Base-by-base conservation (phyloP, 2,888 invertebrate species). In the Orthosia cruda region DNA sequence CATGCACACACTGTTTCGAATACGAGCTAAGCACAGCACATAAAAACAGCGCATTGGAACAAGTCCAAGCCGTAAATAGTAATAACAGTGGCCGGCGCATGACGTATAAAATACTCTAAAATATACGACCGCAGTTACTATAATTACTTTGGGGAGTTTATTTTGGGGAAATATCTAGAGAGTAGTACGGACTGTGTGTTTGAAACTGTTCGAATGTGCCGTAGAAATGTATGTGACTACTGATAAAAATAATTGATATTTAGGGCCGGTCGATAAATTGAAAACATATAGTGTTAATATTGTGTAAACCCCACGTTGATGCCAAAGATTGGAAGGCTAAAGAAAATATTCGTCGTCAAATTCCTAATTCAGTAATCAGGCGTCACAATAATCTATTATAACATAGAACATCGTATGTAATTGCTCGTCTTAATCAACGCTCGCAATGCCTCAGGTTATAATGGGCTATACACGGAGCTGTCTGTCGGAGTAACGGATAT, bases 41-140 rank as follows among this genome's bases (percentile, higher is more conserved):
- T 65, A 79, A 70, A 66, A 79, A 66, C 55, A 63, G 18, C 45
- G 23, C 77, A 49, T 66, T 80, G 80, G 80, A 80, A 78, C 71
- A 45, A 71, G 49, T 80, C 83, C 83, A 80, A 71, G 50, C 49
- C 57, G 58, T 83, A 78, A 80, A 80, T 78, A 80, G 54, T 78
- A 83, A 83, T 79, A 83, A 77, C 65, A 61, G 47, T 59, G 50
- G 77, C 54, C 64, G 77, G 76, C 59, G 67, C 82, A 62, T 82
- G 77, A 82, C 82, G 77, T 78, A 63, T 76, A 54, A 62, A 77
- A 62, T 76, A 81, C 77, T 76, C 50, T 55, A 58, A 77, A 82
- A 82, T 69, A 55, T 82, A 79, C 47, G 63, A 50, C 62, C 59
- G 52, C 26, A 59, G 62, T 81, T 75, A 63, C 54, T 49, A 67